Percentiles rank a stretch among this genome's conserved stretches.
Conservation (phyloP, 2,797 vertebrate genomes). For the Poecilia gillii region DNA sequence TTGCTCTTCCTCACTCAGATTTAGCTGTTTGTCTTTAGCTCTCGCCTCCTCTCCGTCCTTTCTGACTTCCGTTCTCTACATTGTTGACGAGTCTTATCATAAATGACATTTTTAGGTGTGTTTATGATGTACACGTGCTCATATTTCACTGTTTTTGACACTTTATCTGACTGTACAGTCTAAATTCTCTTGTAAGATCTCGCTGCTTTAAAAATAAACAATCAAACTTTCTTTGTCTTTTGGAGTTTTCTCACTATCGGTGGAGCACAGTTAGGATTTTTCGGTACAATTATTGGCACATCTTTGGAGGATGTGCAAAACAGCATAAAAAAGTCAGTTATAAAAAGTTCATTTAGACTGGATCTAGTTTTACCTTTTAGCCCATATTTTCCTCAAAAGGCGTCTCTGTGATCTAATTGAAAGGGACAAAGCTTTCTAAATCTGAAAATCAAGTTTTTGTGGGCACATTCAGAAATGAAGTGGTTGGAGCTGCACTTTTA, state of each 20-base stretch:
- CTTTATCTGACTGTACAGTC: conserved; percentile 60
- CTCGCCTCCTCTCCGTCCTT: conserved; percentile 27
- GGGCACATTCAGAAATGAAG: neutral
- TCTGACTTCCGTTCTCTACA: conserved; percentile 36
- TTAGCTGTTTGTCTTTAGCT: conserved; percentile 52
- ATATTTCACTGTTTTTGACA: conserved; percentile 41
- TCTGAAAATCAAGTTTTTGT: neutral
- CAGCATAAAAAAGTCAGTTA: neutral
- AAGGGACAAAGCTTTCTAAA: neutral
- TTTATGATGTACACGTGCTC: conserved; percentile 41
- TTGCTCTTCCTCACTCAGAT: conserved; percentile 54
- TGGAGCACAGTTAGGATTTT: no score
- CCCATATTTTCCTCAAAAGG: neutral
- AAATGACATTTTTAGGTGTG: conserved; percentile 11
- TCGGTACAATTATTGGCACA: neutral
- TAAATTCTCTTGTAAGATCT: conserved; percentile 71
- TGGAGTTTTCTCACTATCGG: neutral
- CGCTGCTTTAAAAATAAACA: conserved; percentile 76
- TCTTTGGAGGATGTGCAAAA: neutral
- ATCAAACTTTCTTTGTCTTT: conserved; percentile 57
- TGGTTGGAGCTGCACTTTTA: neutral
- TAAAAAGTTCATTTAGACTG: neutral
- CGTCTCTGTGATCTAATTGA: neutral
- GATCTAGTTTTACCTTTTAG: neutral
- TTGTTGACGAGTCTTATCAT: conserved; percentile 40